phyloP scores from a whole-genome alignment of 2,113 vertebrate genomes.

The Oncorhynchus kisutch region DNA sequence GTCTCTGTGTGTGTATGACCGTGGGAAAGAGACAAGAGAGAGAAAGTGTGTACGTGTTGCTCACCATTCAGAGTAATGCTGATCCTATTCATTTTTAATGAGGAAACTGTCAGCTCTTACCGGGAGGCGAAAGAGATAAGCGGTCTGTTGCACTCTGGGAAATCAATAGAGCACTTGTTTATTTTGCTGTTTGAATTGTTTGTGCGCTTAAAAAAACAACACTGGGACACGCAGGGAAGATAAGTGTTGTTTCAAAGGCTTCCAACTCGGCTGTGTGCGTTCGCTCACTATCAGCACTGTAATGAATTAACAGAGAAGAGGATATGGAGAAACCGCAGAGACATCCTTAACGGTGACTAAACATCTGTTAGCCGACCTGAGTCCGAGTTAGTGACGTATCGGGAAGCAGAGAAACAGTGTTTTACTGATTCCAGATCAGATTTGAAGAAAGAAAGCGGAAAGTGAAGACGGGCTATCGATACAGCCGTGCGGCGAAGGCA shows the following conservation, averaged over 20 bases:
- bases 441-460: not conserved
- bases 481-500: not conserved
- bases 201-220: conserved; percentile 73
- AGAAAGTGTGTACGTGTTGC: conserved; percentile 41
- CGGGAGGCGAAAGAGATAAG: conserved; percentile 76
- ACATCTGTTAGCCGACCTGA: not conserved
- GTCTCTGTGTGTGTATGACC: not conserved
- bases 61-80: conserved; percentile 76
- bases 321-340: conserved; percentile 28
- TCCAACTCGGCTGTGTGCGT: conserved; percentile 61
- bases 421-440: not conserved
- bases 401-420: not conserved
- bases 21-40: not conserved
- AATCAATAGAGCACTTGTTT: conserved; percentile 83
- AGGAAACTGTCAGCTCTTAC: conserved; percentile 81
- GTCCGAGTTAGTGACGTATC: not conserved
- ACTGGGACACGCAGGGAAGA: conserved; percentile 67
- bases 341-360: not conserved
- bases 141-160: conserved; percentile 82
- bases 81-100: conserved; percentile 89
- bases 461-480: not conserved
- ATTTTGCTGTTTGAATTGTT: conserved; percentile 90
- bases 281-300: conserved; percentile 43
- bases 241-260: conserved; percentile 66
- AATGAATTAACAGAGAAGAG: conserved; percentile 69